Conservation (phyloP, 2,888 invertebrate genomes). For the Nyleta sp. region DNA sequence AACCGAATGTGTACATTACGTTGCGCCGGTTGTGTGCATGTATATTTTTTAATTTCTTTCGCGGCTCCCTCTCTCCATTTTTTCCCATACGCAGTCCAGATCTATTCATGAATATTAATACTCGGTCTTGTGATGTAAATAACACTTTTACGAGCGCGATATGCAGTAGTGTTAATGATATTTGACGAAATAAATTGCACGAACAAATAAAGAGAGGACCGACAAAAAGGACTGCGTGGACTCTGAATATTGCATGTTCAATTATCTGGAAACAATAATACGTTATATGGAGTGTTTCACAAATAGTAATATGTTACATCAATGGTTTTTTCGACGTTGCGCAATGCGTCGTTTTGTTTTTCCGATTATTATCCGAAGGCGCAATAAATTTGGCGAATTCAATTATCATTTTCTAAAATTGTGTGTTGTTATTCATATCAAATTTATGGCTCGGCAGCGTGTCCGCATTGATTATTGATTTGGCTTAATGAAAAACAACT, state of each 20-base stretch:
- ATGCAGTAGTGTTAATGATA: conserved; percentile 65
- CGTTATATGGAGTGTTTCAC: conserved; percentile 64
- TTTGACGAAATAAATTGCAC: conserved; percentile 67
- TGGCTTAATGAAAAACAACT: conserved; percentile 51
- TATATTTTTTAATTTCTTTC: conserved; percentile 62
- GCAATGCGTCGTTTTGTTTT: conserved; percentile 56
- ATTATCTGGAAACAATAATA: conserved; percentile 65
- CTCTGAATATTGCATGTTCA: conserved; percentile 66
- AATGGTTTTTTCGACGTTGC: conserved; percentile 53
- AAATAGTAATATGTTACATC: conserved; percentile 63
- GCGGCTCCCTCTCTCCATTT: conserved; percentile 32
- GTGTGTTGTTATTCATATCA: conserved; percentile 20
- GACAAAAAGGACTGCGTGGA: conserved; percentile 62
- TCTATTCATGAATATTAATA: conserved; percentile 67
- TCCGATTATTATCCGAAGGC: conserved; percentile 53
- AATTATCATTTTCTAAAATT: conserved; percentile 59
- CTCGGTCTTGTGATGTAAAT: conserved; percentile 65
- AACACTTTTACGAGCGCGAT: conserved; percentile 65
- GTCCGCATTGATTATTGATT: conserved; percentile 46
- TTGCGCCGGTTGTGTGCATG: conserved; percentile 52
- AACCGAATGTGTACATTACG: conserved; percentile 62
- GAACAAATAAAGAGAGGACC: conserved; percentile 65
- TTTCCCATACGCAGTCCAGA: conserved; percentile 61
- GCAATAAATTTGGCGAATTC: conserved; percentile 56
- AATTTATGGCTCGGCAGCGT: conserved; percentile 22